Evolutionary conservation across 2,888 invertebrate genomes (phyloP).

Genomic region (Podotricha telesiphe): DNA sequence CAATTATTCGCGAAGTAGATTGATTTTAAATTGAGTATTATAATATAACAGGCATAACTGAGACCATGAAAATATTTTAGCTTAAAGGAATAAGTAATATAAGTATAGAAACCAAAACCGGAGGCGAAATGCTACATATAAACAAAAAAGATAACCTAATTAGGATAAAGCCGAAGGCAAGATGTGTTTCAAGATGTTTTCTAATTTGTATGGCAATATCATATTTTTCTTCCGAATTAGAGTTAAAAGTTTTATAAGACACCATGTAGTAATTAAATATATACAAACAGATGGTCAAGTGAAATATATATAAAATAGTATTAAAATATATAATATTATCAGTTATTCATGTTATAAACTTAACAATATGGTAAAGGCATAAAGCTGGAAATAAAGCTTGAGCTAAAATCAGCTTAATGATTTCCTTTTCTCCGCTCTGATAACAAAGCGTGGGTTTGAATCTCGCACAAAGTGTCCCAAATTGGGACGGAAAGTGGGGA

Average conservation of each 20-base stretch:
- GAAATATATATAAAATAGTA: no score
- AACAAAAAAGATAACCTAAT: constrained; percentile 9
- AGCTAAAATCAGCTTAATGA: no score
- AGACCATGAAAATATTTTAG: no score
- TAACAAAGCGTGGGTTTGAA: neutral
- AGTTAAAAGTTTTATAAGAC: neutral
- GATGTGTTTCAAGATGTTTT: neutral
- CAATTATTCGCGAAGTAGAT: no score
- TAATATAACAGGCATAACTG: no score
- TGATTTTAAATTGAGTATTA: no score
- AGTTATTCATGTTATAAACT: no score
- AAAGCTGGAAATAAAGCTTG: no score
- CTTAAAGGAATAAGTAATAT: no score
- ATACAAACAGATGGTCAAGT: no score
- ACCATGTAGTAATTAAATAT: neutral
- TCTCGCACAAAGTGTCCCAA: neutral
- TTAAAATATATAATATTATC: no score
- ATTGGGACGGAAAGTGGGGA: neutral
- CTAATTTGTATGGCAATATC: constrained; percentile 1
- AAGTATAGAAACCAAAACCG: neutral
- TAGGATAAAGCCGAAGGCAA: neutral
- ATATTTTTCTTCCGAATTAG: neutral
- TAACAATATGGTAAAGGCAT: no score
- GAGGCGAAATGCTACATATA: neutral
- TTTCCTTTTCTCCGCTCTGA: neutral